Percentiles rank a stretch among this genome's conserved stretches.
Conservation (phyloP, 2,888 invertebrate species). For the Drosophila leonis region DNA sequence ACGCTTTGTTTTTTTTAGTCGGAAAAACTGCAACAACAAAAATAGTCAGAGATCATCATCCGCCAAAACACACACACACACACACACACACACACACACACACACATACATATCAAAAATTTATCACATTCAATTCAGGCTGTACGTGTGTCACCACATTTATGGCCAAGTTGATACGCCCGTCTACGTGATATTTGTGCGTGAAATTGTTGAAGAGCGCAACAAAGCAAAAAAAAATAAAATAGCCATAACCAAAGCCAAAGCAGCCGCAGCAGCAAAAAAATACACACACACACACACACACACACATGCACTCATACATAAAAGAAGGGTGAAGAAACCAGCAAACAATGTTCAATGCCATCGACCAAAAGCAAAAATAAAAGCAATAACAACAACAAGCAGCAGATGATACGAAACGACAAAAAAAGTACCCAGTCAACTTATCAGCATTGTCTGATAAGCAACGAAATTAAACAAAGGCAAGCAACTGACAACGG, state of each 20-base stretch:
- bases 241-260: conserved; percentile 3
- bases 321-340: conserved; percentile 75
- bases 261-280: conserved; percentile 31
- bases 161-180: conserved; percentile 62
- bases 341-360: conserved; percentile 80
- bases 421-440: conserved; percentile 27
- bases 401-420: conserved; percentile 30
- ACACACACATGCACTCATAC: conserved; percentile 15
- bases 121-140: conserved; percentile 63
- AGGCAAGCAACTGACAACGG: conserved; percentile 42
- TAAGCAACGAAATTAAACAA: conserved; percentile 71
- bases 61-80: conserved; percentile 8
- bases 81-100: not conserved
- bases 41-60: not conserved
- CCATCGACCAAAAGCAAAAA: conserved; percentile 58
- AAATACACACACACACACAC: conserved; percentile 12
- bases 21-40: conserved; percentile 13
- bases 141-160: conserved; percentile 67
- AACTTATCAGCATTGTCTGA: conserved; percentile 70
- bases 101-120: conserved; percentile 31
- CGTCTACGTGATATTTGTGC: conserved; percentile 74
- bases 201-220: conserved; percentile 68
- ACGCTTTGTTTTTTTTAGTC: conserved; percentile 20
- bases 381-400: conserved; percentile 27
- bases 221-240: conserved; percentile 13